Evolutionary conservation across 2,888 invertebrate species (phyloP).

Genomic region (Drosophila austrosaltans): DNA sequence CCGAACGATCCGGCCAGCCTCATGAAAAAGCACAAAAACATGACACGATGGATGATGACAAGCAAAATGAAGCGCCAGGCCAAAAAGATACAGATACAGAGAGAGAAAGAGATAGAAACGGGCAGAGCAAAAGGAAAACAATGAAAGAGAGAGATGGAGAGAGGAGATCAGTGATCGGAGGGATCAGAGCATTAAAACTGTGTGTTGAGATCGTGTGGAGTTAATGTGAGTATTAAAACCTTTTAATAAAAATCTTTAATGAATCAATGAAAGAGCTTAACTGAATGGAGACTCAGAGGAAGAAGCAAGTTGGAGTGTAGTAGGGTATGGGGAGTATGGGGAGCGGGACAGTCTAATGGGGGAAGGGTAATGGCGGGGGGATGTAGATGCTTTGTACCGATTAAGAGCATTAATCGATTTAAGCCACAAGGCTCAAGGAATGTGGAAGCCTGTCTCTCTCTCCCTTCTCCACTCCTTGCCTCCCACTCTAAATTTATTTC

Average conservation of each 20-base stretch:
- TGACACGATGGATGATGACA: slow-evolving; percentile 81
- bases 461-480: neutral
- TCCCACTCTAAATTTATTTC: slow-evolving; percentile 15
- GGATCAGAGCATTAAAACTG: slow-evolving; percentile 19
- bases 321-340: neutral
- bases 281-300: slow-evolving; percentile 30
- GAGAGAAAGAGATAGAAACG: slow-evolving; percentile 11
- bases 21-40: slow-evolving; percentile 79
- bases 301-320: slow-evolving; percentile 29
- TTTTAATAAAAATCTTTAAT: slow-evolving; percentile 81
- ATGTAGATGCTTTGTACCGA: slow-evolving; percentile 79
- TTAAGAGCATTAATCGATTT: slow-evolving; percentile 82
- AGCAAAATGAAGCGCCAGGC: slow-evolving; percentile 78
- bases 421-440: slow-evolving; percentile 77
- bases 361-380: slow-evolving; percentile 33
- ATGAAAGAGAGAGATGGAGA: neutral
- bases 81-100: slow-evolving; percentile 29
- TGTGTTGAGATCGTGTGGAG: slow-evolving; percentile 80
- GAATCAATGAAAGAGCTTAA: slow-evolving; percentile 43
- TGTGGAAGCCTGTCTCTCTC: slow-evolving; percentile 62
- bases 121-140: too few species aligned
- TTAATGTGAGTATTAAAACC: slow-evolving; percentile 82
- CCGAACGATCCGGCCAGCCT: slow-evolving; percentile 34
- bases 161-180: slow-evolving; percentile 51
- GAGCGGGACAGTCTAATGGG: slow-evolving; percentile 8